phyloP scores from a whole-genome alignment of 1,140 invertebrate genomes.

The Bicyclus anynana region DNA sequence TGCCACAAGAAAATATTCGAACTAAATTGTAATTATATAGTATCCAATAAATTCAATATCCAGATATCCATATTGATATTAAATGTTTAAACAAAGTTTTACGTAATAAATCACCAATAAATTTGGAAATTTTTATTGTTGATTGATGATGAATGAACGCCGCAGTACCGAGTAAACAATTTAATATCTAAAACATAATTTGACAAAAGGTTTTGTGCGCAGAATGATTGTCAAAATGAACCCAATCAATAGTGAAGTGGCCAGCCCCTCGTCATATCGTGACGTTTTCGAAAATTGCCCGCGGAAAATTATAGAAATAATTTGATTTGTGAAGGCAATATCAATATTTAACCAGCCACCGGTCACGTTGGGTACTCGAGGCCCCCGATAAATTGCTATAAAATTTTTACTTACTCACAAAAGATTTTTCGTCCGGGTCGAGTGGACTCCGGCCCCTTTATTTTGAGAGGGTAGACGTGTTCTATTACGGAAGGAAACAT shows the following conservation, averaged over 20 bases:
- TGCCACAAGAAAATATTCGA: not conserved
- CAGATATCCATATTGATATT: not conserved
- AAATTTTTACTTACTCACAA: constrained; percentile 31
- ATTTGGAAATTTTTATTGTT: not conserved
- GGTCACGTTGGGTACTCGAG: constrained; percentile 30
- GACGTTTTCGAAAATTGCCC: constrained; percentile 19
- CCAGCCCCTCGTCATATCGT: constrained; percentile 13
- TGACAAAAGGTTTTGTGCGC: not conserved
- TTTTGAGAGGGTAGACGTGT: constrained; percentile 39
- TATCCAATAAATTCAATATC: no score
- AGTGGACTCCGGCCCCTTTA: constrained; percentile 28
- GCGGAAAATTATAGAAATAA: constrained; percentile 7
- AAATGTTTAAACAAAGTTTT: not conserved
- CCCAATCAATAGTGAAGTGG: constrained; percentile 6
- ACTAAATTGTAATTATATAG: no score
- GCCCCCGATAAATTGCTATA: constrained; percentile 29
- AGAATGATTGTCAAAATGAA: not conserved
- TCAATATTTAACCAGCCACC: constrained; percentile 37
- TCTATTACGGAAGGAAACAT: constrained; percentile 29
- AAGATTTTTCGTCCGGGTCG: constrained; percentile 32
- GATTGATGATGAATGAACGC: not conserved
- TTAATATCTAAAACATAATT: not conserved
- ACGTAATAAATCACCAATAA: not conserved
- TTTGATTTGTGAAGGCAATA: constrained; percentile 28
- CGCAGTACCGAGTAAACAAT: not conserved